Percentiles rank a stretch among this genome's conserved stretches.
Evolutionary conservation across 1,140 invertebrate species (phyloP).

Genomic region (Thaumatotibia leucotreta): DNA sequence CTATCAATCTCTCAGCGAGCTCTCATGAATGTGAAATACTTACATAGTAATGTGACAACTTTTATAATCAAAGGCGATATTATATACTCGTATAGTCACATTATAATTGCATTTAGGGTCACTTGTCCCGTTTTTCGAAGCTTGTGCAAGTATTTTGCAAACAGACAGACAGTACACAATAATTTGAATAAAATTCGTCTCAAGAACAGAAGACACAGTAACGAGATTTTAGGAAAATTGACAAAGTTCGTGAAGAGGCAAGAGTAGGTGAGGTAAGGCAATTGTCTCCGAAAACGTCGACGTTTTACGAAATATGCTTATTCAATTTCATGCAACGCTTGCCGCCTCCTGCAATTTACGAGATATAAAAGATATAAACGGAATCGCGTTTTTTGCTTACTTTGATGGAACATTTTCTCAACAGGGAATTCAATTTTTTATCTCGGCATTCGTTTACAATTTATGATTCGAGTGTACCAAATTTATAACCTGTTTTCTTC

Average conservation of each 20-base stretch:
- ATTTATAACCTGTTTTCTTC: conserved; percentile 31
- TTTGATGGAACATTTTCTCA: conserved; percentile 72
- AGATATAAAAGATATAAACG: conserved; percentile 77
- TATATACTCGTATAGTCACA: no score
- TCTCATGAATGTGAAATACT: no score
- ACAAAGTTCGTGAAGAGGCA: conserved; percentile 72
- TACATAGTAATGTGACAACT: no score
- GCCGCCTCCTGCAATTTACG: conserved; percentile 75
- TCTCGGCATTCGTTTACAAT: conserved; percentile 63
- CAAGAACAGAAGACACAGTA: conserved; percentile 58
- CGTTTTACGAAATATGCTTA: conserved; percentile 77
- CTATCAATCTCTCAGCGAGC: no score
- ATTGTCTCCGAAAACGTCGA: conserved; percentile 75
- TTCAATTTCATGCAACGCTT: conserved; percentile 77
- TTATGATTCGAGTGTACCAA: conserved; percentile 46
- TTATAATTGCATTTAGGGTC: no score
- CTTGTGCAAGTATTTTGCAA: background rate
- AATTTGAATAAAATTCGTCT: conserved; percentile 36
- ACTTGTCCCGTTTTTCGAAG: background rate
- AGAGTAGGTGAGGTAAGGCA: conserved; percentile 75
- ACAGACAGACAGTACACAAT: background rate
- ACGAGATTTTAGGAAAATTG: conserved; percentile 73
- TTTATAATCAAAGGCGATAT: no score
- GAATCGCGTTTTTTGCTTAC: conserved; percentile 75
- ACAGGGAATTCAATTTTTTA: conserved; percentile 70